These are phyloP conservation scores for Lagopus muta DNA, from an alignment of 2,113 vertebrate species.

Conservation along the genomic window DNA sequence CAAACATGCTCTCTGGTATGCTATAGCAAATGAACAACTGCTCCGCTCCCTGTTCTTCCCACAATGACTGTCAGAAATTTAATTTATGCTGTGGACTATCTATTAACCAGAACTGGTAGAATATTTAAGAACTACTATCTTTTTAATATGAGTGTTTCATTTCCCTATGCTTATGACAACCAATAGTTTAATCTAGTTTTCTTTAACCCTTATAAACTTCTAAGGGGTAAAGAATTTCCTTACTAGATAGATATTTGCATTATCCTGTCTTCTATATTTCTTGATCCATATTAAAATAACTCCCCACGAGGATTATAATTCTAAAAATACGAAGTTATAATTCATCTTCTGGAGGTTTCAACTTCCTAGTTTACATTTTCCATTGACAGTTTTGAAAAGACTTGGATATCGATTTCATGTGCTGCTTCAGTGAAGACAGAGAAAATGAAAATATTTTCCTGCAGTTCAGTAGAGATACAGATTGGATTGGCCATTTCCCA, in stretches of 20 bases:
- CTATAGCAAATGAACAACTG: neutral
- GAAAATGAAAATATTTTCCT: neutral
- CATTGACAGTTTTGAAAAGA: neutral
- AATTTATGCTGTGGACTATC: neutral
- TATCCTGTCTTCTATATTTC: neutral
- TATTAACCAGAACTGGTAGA: neutral
- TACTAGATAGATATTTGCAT: neutral
- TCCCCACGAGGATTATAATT: neutral
- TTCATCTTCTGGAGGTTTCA: neutral
- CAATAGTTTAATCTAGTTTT: neutral
- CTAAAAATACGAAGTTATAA: neutral
- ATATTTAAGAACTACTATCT: neutral
- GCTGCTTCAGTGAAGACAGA: neutral
- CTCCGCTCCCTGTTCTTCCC: neutral
- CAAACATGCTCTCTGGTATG: neutral
- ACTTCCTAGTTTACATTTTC: neutral
- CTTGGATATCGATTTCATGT: neutral
- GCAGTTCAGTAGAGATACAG: neutral
- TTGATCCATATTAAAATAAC: neutral
- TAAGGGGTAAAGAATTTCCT: neutral
- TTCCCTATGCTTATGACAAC: neutral
- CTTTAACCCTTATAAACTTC: neutral
- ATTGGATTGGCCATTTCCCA: neutral
- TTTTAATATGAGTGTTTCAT: neutral
- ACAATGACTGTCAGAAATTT: neutral